Evolutionary conservation across 2,888 invertebrate genomes (phyloP).

Genomic region (Agapostemon virescens): DNA sequence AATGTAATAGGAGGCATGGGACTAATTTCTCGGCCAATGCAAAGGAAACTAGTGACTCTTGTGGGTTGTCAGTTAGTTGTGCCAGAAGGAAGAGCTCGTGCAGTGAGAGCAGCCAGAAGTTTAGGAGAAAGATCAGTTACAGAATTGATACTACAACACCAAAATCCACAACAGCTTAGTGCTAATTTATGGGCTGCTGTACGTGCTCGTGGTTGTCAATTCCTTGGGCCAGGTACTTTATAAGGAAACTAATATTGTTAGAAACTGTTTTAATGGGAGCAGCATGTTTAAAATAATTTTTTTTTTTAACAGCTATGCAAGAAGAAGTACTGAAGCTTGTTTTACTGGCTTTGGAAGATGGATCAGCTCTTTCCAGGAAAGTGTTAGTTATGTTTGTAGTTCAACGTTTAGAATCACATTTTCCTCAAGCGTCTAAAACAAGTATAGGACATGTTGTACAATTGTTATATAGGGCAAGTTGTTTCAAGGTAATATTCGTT

Average conservation of each 20-base stretch:
- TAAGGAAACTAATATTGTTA: neutral
- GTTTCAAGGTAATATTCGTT: slow-evolving; percentile 90
- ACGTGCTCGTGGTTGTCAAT: slow-evolving; percentile 97
- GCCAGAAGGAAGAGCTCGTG: slow-evolving; percentile 91
- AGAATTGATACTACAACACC: slow-evolving; percentile 95
- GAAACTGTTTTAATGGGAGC: neutral
- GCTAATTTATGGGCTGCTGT: slow-evolving; percentile 99
- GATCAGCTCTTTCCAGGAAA: slow-evolving; percentile 95
- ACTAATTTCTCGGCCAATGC: slow-evolving; percentile 93
- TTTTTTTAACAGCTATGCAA: slow-evolving; percentile 89
- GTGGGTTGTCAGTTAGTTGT: slow-evolving; percentile 96
- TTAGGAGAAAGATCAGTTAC: slow-evolving; percentile 96
- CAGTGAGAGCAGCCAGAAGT: slow-evolving; percentile 92
- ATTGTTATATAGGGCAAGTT: slow-evolving; percentile 97
- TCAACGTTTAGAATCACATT: slow-evolving; percentile 96
- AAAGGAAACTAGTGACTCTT: slow-evolving; percentile 94
- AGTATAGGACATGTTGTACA: slow-evolving; percentile 99
- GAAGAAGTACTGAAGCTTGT: slow-evolving; percentile 98
- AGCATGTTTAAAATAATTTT: neutral
- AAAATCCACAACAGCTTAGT: slow-evolving; percentile 96
- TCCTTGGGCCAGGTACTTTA: slow-evolving; percentile 91
- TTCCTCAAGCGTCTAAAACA: slow-evolving; percentile 98
- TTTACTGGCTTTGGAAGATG: slow-evolving; percentile 95
- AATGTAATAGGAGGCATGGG: slow-evolving; percentile 70
- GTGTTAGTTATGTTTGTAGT: slow-evolving; percentile 99